A percentile compares a stretch with the other conserved stretches of the same genome.
Conservation (phyloP, 2,113 vertebrate genomes). For the Bufo gargarizans region DNA sequence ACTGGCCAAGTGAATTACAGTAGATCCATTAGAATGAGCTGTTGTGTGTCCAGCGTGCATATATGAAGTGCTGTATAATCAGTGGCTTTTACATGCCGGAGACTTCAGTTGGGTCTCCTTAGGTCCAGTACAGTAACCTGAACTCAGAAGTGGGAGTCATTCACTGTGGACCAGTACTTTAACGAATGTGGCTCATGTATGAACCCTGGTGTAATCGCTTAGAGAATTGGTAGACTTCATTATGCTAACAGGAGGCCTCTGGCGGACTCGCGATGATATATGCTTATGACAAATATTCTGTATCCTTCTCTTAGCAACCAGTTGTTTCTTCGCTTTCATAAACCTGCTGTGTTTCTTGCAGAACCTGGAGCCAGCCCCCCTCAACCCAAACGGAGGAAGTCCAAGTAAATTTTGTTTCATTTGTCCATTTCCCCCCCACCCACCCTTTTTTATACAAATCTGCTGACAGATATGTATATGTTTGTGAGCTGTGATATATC, state of each 20-base stretch:
- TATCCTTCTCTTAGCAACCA: neutral
- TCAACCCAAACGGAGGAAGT: conserved; percentile 98
- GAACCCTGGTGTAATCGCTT: too few species aligned
- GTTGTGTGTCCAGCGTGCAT: too few species aligned
- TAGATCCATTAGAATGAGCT: neutral
- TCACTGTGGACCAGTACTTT: too few species aligned
- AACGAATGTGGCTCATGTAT: too few species aligned
- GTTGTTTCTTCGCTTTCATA: neutral
- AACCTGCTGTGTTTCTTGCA: conserved; percentile 63
- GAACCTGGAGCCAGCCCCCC: conserved; percentile 90
- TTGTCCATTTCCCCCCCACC: conserved; percentile 27
- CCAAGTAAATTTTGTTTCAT: conserved; percentile 84
- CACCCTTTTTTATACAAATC: conserved; percentile 12
- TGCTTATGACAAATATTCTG: neutral
- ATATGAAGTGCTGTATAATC: neutral
- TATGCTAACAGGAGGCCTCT: too few species aligned
- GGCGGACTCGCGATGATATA: neutral
- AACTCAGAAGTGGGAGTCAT: too few species aligned
- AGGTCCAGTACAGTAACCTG: too few species aligned
- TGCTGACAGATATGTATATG: conserved; percentile 44
- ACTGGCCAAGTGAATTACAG: neutral
- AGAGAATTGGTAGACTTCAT: too few species aligned
- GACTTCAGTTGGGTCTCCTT: too few species aligned
- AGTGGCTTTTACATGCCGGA: neutral
- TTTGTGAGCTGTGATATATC: conserved; percentile 41